Evolutionary conservation across 2,797 vertebrate species (phyloP).

Genomic region (Pseudotriccus pelzelni): DNA sequence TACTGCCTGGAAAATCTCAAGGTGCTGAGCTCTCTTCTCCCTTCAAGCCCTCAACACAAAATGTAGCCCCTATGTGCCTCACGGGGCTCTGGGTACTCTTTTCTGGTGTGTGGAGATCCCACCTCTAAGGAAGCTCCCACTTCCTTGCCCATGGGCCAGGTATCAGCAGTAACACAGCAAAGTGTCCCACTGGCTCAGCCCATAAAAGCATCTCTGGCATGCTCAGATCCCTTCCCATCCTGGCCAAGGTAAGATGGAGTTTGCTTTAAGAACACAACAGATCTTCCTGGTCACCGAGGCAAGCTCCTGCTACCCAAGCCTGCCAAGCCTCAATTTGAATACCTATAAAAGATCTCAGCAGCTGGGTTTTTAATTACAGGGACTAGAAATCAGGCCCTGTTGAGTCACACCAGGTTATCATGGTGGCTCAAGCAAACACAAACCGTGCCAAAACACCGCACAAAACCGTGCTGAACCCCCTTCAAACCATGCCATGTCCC

Average conservation of each 20-base stretch:
- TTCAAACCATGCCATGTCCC: neutral
- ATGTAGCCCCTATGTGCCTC: neutral
- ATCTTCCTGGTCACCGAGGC: neutral
- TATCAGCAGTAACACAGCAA: neutral
- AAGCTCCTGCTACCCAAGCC: neutral
- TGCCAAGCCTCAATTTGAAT: constrained; percentile 5
- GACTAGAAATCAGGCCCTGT: neutral
- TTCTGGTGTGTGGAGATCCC: neutral
- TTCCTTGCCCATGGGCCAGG: neutral
- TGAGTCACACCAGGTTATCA: neutral
- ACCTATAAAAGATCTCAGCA: constrained; percentile 14
- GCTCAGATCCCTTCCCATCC: neutral
- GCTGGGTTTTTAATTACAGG: constrained; percentile 33
- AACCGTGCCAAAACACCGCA: neutral
- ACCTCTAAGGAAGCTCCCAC: neutral
- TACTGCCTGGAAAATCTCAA: neutral
- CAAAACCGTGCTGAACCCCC: neutral
- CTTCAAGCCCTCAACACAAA: neutral
- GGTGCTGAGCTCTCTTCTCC: neutral
- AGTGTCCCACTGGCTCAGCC: neutral
- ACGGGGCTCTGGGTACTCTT: neutral
- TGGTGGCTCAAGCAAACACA: neutral
- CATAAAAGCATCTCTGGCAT: neutral
- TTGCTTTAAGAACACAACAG: neutral
- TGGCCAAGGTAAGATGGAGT: neutral